These are phyloP conservation scores for Epizoanthus rinbou DNA, from an alignment of 92 coral and sea anemone genomes.

Conservation along the genomic window DNA sequence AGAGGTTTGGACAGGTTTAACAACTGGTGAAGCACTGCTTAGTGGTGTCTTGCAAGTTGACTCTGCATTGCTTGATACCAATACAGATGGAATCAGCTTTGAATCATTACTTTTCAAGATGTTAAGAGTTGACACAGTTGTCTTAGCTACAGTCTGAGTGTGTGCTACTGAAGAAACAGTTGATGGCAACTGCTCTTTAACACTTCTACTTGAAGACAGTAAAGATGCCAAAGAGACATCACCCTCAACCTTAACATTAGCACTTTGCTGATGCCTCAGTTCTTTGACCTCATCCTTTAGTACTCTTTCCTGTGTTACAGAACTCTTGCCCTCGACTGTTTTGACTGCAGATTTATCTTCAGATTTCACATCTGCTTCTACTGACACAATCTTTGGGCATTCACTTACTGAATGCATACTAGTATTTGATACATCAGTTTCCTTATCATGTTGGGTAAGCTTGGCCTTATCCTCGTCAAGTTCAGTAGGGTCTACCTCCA, in stretches of 20 bases:
- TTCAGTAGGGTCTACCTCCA: background rate
- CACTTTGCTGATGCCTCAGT: constrained; percentile 7
- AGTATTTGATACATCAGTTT: background rate
- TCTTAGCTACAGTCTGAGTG: background rate
- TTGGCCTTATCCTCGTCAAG: background rate
- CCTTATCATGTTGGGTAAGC: background rate
- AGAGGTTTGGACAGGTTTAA: constrained; percentile 11
- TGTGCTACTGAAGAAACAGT: background rate
- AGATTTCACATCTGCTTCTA: background rate
- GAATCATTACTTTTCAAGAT: constrained; percentile 1
- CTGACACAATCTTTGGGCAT: background rate
- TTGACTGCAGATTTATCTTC: constrained; percentile 18
- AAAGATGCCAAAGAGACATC: constrained; percentile 1
- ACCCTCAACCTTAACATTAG: background rate
- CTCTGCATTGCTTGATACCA: background rate
- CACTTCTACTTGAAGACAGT: constrained; percentile 6
- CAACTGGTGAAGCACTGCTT: background rate
- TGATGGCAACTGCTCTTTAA: background rate
- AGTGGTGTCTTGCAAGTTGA: constrained; percentile 4
- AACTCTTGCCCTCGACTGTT: background rate
- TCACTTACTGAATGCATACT: background rate
- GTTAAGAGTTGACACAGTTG: background rate
- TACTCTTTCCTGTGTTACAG: background rate
- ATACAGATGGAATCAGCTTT: constrained; percentile 13
- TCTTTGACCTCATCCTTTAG: background rate